Base-by-base conservation (phyloP, 2,797 vertebrate species). In the Cuculus canorus region DNA sequence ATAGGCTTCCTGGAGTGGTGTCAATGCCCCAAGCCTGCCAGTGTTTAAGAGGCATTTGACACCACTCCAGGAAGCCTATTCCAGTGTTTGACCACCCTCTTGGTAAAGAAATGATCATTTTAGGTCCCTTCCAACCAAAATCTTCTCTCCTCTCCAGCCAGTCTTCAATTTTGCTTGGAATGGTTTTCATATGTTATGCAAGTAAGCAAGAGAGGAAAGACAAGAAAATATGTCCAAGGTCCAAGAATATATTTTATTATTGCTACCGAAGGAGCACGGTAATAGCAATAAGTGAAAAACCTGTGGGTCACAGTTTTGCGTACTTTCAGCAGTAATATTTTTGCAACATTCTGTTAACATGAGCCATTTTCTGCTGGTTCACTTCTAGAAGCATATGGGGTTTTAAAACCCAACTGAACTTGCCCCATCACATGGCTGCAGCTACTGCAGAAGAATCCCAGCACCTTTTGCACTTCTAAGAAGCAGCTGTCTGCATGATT, bases 401-500 rank as follows among this genome's bases (percentile, higher is more conserved):
- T 48, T 24, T 70, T 89, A 79, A 89, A 78, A 78, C 17, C 25
- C 50, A 61, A 12, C 47, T 72, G 63, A 76, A 79, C 41, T 81
- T 83, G 32, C 25, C 50, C 65, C 50, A 32, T 80, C 59, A 33
- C 0, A 0, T 50, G 86, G 25, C 65, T 92, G 72, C 69, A 77
- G 69, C 30, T 85, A 35, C 52, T 82, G 57, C 60, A 88, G 79
- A 88, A 76, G 65, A 52, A 2, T 86, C 33, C 13, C 72, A 88
- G 41, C 13, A 32, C 41, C 72, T 91, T 92, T 72, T 93, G 61
- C 72, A 88, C 57, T 95, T 83, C 65, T 93, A 92, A 95, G 72
- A 30, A 45, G 57, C 0, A 28, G 35, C 45, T 72, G 88, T 90
- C 93, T 95, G 70, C 35, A 83, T 95, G 90, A 79, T 94, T 91